These are phyloP conservation scores for Salvelinus fontinalis DNA, from an alignment of 2,113 vertebrate genomes.

Conservation along the genomic window DNA sequence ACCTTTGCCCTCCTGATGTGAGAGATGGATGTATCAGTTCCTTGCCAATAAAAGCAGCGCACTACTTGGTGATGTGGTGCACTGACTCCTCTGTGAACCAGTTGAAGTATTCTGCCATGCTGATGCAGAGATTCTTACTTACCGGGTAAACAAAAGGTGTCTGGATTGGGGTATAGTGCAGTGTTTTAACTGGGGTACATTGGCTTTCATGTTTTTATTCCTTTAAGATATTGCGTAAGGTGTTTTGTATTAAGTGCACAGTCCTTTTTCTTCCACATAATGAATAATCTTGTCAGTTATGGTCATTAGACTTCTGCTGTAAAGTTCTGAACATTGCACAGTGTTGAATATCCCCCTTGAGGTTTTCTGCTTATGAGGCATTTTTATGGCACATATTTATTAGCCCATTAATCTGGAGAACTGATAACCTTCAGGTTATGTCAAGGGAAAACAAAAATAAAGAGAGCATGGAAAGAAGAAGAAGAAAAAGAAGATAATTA, in stretches of 20 bases:
- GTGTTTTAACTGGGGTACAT: no score
- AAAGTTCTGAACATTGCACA: conserved; percentile 2
- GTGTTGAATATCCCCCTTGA: not conserved
- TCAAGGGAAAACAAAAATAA: not conserved
- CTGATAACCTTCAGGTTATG: conserved; percentile 4
- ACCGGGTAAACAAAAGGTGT: not conserved
- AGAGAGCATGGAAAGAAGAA: no score
- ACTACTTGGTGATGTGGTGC: not conserved
- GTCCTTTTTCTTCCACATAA: no score
- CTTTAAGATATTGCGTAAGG: not conserved
- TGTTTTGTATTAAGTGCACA: not conserved
- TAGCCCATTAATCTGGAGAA: conserved; percentile 6
- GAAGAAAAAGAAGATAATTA: no score
- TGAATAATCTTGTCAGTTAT: not conserved
- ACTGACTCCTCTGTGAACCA: not conserved
- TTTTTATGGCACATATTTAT: conserved; percentile 15
- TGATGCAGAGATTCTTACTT: not conserved
- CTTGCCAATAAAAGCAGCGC: not conserved
- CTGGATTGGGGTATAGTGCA: no score
- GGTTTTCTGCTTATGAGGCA: not conserved
- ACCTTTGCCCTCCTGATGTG: not conserved
- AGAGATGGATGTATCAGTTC: not conserved
- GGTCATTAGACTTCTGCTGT: not conserved
- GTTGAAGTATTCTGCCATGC: not conserved
- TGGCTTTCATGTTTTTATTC: no score